Base-by-base conservation (phyloP, 2,888 invertebrate species). In the Anticlea derivata region DNA sequence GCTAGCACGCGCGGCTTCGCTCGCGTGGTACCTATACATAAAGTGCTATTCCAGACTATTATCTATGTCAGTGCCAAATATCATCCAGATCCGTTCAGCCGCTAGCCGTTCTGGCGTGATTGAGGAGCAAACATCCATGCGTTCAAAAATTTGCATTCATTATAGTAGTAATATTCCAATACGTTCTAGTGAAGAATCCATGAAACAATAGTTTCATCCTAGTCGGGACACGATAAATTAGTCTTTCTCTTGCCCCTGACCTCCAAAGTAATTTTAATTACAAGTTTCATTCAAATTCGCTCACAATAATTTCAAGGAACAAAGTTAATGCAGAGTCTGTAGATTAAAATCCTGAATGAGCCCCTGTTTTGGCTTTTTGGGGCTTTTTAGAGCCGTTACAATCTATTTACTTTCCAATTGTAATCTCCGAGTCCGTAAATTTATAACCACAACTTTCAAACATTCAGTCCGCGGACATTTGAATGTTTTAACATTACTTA, bases 401-500 rank as follows among this genome's bases (percentile, higher is more conserved):
- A 77, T 77, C 66, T 75, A 75, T 76, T 79, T 72, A 67, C 70
- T 68, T 70, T 61, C 61, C 60, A 80, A 71, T 73, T 75, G 72
- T 78, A 79, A 78, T 79, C 78, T 73, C 66, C 57, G 48, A 51
- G 73, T 73, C 72, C 57, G 70, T 70, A 74, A 85, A 86, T 86
- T 87, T 86, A 87, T 80, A 85, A 80, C 82, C 76, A 65, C 81
- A 80, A 83, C 71, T 83, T 78, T 78, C 76, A 78, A 78, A 69
- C 67, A 66, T 60, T 65, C 71, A 68, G 65, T 39, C 73, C 66
- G 74, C 65, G 86, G 86, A 85, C 89, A 86, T 88, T 88, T 86
- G 84, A 87, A 89, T 86, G 86, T 87, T 85, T 85, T 79, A 86
- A 75, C 85, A 83, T 85, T 81, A 83, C 80, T 85, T 85, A 80